These are phyloP conservation scores for Semnornis frantzii DNA, from an alignment of 2,113 vertebrate species.

Conservation along the genomic window DNA sequence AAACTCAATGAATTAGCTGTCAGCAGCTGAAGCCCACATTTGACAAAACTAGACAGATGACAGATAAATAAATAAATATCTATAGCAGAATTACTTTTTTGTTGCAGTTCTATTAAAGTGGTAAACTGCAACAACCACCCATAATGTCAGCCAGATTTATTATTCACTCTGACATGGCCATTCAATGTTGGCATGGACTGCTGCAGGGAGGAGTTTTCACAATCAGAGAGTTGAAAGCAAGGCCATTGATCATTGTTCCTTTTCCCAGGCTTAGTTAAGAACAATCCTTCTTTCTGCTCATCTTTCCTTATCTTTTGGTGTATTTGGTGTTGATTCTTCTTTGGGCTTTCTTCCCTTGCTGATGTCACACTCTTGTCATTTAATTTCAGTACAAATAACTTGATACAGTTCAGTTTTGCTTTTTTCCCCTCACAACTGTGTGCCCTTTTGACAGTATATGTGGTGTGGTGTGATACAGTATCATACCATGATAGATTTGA, in stretches of 20 bases:
- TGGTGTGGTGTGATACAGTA: neutral
- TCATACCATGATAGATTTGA: neutral
- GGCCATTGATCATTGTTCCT: neutral
- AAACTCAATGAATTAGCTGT: neutral
- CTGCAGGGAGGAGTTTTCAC: neutral
- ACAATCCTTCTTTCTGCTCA: neutral
- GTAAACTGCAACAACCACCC: neutral
- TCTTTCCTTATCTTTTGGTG: neutral
- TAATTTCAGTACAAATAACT: neutral
- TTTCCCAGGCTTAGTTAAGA: neutral
- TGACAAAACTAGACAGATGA: neutral
- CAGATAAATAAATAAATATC: neutral
- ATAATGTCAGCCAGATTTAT: conserved; percentile 12
- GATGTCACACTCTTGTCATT: neutral
- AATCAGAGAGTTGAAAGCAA: conserved; percentile 12
- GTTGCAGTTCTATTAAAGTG: neutral
- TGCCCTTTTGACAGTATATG: neutral
- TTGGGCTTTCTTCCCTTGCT: neutral
- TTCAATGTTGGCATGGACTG: neutral
- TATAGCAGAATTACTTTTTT: neutral
- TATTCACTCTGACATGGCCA: neutral
- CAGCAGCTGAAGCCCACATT: neutral
- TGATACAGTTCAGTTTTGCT: neutral
- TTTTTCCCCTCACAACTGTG: neutral
- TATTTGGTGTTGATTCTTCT: neutral